Evolutionary conservation across 2,797 vertebrate genomes (phyloP).

Genomic region (Calcarius lapponicus): DNA sequence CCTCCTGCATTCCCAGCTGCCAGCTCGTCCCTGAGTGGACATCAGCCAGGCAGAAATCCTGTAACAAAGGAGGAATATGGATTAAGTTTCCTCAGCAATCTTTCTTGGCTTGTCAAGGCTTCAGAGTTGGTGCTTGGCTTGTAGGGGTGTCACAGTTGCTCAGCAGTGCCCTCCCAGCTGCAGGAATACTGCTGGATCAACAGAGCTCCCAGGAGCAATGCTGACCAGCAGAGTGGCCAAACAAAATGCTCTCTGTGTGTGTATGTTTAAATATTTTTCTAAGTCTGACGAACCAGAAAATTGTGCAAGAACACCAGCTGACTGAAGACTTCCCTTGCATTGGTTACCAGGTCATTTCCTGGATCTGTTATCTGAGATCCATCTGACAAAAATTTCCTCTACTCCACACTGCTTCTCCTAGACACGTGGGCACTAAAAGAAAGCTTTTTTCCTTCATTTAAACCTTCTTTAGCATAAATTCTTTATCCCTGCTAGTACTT

Average conservation of each 20-base stretch:
- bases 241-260: not conserved
- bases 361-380: not conserved
- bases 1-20: not conserved
- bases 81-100: not conserved
- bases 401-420: not conserved
- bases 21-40: not conserved
- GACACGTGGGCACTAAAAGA: not conserved
- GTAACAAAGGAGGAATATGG: not conserved
- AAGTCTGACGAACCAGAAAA: not conserved
- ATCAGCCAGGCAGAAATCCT: not conserved
- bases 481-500: not conserved
- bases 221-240: not conserved
- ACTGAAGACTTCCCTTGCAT: not conserved
- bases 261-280: not conserved
- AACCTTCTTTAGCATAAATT: not conserved
- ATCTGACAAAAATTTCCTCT: not conserved
- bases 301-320: not conserved
- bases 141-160: not conserved
- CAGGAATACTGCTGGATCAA: not conserved
- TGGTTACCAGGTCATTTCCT: not conserved
- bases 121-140: not conserved
- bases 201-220: not conserved
- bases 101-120: rapidly evolving
- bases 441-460: not conserved
- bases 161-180: rapidly evolving